Evolutionary conservation across 2,113 vertebrate species (phyloP), one percentile per base, ranked within the genome.

Genomic region (Tichodroma muraria): DNA sequence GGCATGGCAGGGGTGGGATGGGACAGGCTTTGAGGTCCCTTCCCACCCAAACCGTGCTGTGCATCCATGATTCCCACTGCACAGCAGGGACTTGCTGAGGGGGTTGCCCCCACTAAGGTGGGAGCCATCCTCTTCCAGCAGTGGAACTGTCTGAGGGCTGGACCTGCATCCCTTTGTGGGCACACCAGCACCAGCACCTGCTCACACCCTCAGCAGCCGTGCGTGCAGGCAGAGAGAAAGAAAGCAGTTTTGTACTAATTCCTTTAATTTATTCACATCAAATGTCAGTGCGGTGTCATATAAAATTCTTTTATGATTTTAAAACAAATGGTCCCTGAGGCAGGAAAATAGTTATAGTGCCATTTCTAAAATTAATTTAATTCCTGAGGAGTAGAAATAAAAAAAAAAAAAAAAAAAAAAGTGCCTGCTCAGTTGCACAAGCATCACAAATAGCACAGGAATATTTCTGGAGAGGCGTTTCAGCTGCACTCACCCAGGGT

Each of bases 341-440:
- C 93, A 94, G 84, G 80, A 97, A 97, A 98, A 97, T 93, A 97
- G 96, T 97, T 96, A 91, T 87, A 96, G 94, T 93, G 98, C 94
- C 95, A 97, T 95, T 96, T 93, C 95, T 97, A 96, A 96, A 96
- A 97, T 97, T 97, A 97, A 97, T 97, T 95, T 96, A 96, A 98
- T 98, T 97, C 92, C 86, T 86, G 91, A 15, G 9, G 61, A 97
- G 95, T 21, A 95, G 96, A 97, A 97, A 96, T 96, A 40, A 40
- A 40, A 40, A 40, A 40, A 40, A 40, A 40, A 42, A 45, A 45
- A 45, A 59, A 52, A 65, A 81, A 79, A 94, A 87, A 85, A 44
- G 76, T 38, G 59, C 69, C 85, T 69, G 96, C 90, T 97, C n/a
- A 1, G 83, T 87, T 66, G 80, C 92, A 82, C 89, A 87, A 50